Base-by-base conservation (phyloP, 2,888 invertebrate species). In the Neoascia interrupta region DNA sequence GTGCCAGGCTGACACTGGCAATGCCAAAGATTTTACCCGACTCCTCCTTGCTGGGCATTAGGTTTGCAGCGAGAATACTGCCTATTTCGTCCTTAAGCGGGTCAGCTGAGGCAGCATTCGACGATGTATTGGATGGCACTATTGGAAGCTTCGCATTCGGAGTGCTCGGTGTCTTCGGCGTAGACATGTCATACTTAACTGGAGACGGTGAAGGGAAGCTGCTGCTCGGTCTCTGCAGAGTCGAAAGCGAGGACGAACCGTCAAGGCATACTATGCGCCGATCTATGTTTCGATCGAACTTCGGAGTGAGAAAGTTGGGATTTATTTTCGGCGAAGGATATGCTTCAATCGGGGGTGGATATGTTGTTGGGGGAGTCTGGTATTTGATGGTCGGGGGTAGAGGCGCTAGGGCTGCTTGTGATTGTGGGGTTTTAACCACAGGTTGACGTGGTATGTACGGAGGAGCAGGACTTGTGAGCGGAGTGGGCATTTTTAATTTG, bases 11-110 rank as follows among this genome's bases (percentile, higher is more conserved):
- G 0, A 89, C 89, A 81, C 89, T 89, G 19, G 89, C 89, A 68
- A 89, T 89, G 15, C 89, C 89, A 83, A 89, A 89, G 21, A 89
- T 89, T 83, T 89, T 89, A 1, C 88, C 88, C 0, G 89, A 89
- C 49, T 89, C 89, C 76, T 89, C 89, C 76, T 88, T 88, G 81
- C 89, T 89, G 10, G 89, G 89, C 86, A 89, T 88, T 1, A 89
- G 83, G 56, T 88, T 89, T 5, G 87, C 88, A 0, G 88, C 87
- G 41, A 88, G 63, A 16, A 88, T 86, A 64, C 85, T 86, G 1
- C 87, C 87, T 3, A 87, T 87, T 73, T 87, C 87, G 58, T 87
- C 88, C 60, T 88, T 87, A 0, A 87, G 73, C 0, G 87, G 87
- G 83, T 88, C 88, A 10, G 82, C 80, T 43, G 81, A 81, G 0